These are phyloP conservation scores for Macrotrachela quadricornifera DNA, from an alignment of 1,140 invertebrate species.

Conservation along the genomic window DNA sequence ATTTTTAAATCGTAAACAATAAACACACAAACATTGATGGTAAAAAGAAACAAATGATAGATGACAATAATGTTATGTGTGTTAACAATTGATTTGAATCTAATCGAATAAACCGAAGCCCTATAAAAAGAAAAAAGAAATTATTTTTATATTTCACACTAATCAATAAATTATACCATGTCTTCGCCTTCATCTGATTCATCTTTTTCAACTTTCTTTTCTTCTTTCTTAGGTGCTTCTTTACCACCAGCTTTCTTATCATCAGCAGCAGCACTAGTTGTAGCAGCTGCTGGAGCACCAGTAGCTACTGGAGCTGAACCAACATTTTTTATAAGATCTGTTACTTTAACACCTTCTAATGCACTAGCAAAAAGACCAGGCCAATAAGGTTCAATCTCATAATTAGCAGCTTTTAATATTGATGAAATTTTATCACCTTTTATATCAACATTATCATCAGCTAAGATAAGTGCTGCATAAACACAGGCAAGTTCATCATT, in stretches of 20 bases:
- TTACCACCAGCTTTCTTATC: slow-evolving; percentile 10
- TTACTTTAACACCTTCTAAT: slow-evolving; percentile 75
- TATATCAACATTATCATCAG: slow-evolving; percentile 86
- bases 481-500: slow-evolving; percentile 88
- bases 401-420: slow-evolving; percentile 81
- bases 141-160: too few relatives aligned
- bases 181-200: too few relatives aligned
- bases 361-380: slow-evolving; percentile 87
- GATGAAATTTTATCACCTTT: slow-evolving; percentile 95
- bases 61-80: too few relatives aligned
- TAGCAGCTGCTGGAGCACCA: slow-evolving; percentile 46
- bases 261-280: slow-evolving; percentile 38
- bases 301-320: slow-evolving; percentile 69
- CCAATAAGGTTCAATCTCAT: slow-evolving; percentile 96
- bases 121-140: too few relatives aligned
- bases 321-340: slow-evolving; percentile 78
- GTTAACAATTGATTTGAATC: too few relatives aligned
- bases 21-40: too few relatives aligned
- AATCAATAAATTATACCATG: too few relatives aligned
- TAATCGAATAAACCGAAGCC: too few relatives aligned
- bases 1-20: too few relatives aligned
- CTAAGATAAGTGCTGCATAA: slow-evolving; percentile 80
- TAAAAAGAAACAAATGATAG: too few relatives aligned
- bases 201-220: too few relatives aligned
- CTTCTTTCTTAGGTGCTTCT: slow-evolving; percentile 7